phyloP scores from a whole-genome alignment of 2,888 invertebrate genomes.

The Lepidochrysops patricia region DNA sequence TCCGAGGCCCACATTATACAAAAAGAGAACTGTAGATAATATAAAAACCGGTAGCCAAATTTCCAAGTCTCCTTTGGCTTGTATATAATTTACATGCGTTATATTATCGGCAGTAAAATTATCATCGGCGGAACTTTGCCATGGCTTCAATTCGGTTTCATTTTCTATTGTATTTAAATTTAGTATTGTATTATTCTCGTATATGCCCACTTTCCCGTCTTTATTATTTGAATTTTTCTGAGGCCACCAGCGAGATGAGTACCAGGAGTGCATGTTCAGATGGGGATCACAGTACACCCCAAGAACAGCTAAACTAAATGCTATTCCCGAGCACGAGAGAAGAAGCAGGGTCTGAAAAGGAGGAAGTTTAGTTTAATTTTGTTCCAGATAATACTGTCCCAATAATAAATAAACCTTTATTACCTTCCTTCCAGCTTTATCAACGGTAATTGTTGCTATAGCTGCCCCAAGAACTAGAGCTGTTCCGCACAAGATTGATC shows the following conservation, averaged over 20 bases:
- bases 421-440: slow-evolving; percentile 61
- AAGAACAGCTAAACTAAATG: slow-evolving; percentile 53
- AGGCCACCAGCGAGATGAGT: slow-evolving; percentile 47
- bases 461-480: slow-evolving; percentile 61
- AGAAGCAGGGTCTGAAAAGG: slow-evolving; percentile 53
- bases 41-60: slow-evolving; percentile 55
- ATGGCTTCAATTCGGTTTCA: slow-evolving; percentile 24
- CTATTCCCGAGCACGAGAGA: slow-evolving; percentile 62
- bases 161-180: slow-evolving; percentile 21
- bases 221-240: slow-evolving; percentile 35
- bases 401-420: background rate
- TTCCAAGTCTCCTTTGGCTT: slow-evolving; percentile 29
- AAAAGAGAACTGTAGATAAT: slow-evolving; percentile 51
- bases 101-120: slow-evolving; percentile 31
- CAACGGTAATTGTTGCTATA: slow-evolving; percentile 51
- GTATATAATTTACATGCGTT: slow-evolving; percentile 29
- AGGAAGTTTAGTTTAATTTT: background rate
- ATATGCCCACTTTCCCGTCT: slow-evolving; percentile 28
- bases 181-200: slow-evolving; percentile 29
- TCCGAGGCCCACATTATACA: slow-evolving; percentile 64
- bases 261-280: slow-evolving; percentile 50
- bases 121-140: slow-evolving; percentile 30
- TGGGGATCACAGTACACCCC: slow-evolving; percentile 63
- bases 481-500: slow-evolving; percentile 55
- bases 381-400: no score